Conservation (phyloP, 2,888 invertebrate species). For the Drosophila diplacantha region DNA sequence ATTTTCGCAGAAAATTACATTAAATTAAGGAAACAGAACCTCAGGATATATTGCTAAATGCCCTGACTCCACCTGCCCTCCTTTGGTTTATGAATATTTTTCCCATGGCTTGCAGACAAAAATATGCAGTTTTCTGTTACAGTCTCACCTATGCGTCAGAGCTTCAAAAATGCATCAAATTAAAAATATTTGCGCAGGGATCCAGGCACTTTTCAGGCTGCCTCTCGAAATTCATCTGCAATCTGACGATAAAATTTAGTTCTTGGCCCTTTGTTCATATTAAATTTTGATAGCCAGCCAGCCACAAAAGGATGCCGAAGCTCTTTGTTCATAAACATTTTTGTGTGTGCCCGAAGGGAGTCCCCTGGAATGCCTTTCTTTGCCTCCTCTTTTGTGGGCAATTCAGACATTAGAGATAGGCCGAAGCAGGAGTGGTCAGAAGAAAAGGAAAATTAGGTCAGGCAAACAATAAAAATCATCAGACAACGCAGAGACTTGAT, state of each 20-base stretch:
- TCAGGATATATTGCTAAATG: background rate
- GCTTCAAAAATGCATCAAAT: conserved; percentile 50
- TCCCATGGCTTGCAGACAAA: background rate
- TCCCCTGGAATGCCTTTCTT: conserved; percentile 48
- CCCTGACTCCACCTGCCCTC: too few relatives aligned
- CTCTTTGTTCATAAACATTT: conserved; percentile 57
- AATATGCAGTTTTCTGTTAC: conserved; percentile 3
- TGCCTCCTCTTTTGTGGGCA: conserved; percentile 38
- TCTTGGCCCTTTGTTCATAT: conserved; percentile 52
- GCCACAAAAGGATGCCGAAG: conserved; percentile 53
- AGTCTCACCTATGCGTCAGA: conserved; percentile 17
- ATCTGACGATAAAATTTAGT: conserved; percentile 30
- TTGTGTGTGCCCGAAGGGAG: conserved; percentile 45
- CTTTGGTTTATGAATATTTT: background rate
- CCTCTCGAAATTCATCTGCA: conserved; percentile 22
- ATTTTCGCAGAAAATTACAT: conserved; percentile 2
- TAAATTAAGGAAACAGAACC: background rate
- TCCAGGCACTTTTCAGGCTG: conserved; percentile 8
- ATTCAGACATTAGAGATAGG: conserved; percentile 38
- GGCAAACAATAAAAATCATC: conserved; percentile 71
- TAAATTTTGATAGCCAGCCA: conserved; percentile 55
- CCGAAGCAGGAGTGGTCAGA: conserved; percentile 24
- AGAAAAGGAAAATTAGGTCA: conserved; percentile 59
- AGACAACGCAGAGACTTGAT: conserved; percentile 59
- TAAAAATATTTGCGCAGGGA: conserved; percentile 53